Evolutionary conservation across 2,797 vertebrate species (phyloP).

Genomic region (Helostoma temminkii): DNA sequence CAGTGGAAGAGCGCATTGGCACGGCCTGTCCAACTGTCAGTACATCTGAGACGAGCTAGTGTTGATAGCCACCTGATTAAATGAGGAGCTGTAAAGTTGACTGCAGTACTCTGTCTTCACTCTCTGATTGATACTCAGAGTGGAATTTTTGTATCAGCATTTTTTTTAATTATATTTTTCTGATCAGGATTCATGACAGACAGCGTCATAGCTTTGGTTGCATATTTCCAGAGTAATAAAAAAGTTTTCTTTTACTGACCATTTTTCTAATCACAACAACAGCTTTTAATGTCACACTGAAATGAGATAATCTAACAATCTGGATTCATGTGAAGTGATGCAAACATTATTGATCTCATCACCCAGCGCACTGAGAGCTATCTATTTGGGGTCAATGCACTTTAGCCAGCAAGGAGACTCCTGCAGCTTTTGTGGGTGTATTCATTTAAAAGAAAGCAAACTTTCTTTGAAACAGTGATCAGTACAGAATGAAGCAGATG

Average conservation of each 20-base stretch:
- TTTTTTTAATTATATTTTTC: not conserved
- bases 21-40: slow-evolving; percentile 57
- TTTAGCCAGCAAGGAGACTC: slow-evolving; percentile 18
- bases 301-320: slow-evolving; percentile 7
- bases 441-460: slow-evolving; percentile 27
- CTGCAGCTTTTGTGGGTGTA: not conserved
- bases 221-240: slow-evolving; percentile 2
- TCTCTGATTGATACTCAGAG: slow-evolving; percentile 22
- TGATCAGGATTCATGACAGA: slow-evolving; percentile 9
- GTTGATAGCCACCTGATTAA: slow-evolving; percentile 63
- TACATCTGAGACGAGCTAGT: slow-evolving; percentile 53
- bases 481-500: slow-evolving; percentile 1
- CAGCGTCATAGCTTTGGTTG: not conserved
- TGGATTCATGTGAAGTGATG: slow-evolving; percentile 17
- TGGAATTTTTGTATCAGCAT: slow-evolving; percentile 5
- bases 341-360: slow-evolving; percentile 38
- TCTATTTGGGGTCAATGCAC: slow-evolving; percentile 20
- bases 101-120: slow-evolving; percentile 40
- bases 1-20: slow-evolving; percentile 43
- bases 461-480: not conserved
- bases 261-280: slow-evolving; percentile 5
- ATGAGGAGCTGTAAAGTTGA: slow-evolving; percentile 41
- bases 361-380: not conserved
- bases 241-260: not conserved
- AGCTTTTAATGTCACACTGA: slow-evolving; percentile 5